These are phyloP conservation scores for Labrus mixtus DNA, from an alignment of 2,113 vertebrate genomes.

Conservation along the genomic window DNA sequence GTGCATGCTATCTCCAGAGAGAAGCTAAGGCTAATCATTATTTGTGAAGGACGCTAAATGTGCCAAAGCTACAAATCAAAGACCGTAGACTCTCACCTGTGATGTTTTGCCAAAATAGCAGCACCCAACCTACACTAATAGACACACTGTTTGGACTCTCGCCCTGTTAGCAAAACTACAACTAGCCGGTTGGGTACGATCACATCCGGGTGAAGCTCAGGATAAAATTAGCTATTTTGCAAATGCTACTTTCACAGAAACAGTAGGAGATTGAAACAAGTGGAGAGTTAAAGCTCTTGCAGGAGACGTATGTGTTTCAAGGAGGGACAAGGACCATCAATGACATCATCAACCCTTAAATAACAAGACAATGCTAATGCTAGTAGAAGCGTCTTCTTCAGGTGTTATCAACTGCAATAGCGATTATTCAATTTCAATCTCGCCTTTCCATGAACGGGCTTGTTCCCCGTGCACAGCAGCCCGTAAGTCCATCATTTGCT, in stretches of 20 bases:
- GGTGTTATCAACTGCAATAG: too few relatives aligned
- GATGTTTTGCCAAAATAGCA: constrained; percentile 51
- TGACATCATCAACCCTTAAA: too few relatives aligned
- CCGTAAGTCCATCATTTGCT: constrained; percentile 20
- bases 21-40: constrained; percentile 48
- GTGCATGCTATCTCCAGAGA: constrained; percentile 37
- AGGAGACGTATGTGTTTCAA: too few relatives aligned
- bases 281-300: too few relatives aligned
- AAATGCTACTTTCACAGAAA: neutral
- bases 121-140: constrained; percentile 46
- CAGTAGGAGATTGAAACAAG: neutral
- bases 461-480: neutral
- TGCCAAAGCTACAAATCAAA: constrained; percentile 51
- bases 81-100: constrained; percentile 46
- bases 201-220: constrained; percentile 6
- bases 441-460: too few relatives aligned
- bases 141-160: constrained; percentile 6
- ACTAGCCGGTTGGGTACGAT: neutral
- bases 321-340: too few relatives aligned
- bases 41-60: constrained; percentile 33
- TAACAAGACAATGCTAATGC: too few relatives aligned
- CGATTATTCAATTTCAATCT: too few relatives aligned
- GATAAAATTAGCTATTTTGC: neutral
- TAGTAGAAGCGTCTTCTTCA: too few relatives aligned
- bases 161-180: constrained; percentile 9